Base-by-base conservation (phyloP, 2,113 vertebrate genomes). In the Saguinus imperator region DNA sequence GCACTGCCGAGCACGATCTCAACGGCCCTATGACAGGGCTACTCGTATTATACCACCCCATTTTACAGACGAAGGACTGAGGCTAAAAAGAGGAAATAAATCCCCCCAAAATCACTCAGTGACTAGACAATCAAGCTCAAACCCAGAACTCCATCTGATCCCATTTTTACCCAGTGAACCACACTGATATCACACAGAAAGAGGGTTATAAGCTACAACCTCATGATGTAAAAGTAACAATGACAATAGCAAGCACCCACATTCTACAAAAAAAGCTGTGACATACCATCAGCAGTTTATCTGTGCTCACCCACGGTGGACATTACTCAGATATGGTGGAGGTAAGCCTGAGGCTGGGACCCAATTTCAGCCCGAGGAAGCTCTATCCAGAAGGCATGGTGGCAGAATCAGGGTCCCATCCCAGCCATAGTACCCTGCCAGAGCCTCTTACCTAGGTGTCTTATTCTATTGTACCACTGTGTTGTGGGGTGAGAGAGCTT, bases 241-340 rank as follows among this genome's bases (percentile, higher is more conserved):
- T 13, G 57, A 87, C 57, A 8, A 80, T 0, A n/a, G 79, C 64
- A 35, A 40, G 75, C 50, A 13, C 23, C n/a, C 32, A 5, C 75
- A 10, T 50, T 43, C 84, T 10, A 5, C 12, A 6, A 57, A 64
- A 35, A 66, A 9, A 52, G 27, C 55, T 9, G 16, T 1, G 1
- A 35, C 29, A 55, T 0, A 0, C 64, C 80, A 9, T 0, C 18
- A 0, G 35, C n/a, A 50, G 29, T 8, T 50, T 12, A 2, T 1
- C 58, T 37, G 12, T 5, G 93, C 16, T 14, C 80, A 17, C 8
- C 61, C 73, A 23, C 11, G 4, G 13, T 1, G 11, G 17, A 35
- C 29, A 20, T 27, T 40, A 21, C 4, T 8, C 32, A 40, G 55
- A 8, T 0, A 2, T 0, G 5, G 27, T 1, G 3, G 40, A 68